Base-by-base conservation (phyloP, 37 sponge, comb jelly and placozoan species). In the Oopsacas minuta region DNA sequence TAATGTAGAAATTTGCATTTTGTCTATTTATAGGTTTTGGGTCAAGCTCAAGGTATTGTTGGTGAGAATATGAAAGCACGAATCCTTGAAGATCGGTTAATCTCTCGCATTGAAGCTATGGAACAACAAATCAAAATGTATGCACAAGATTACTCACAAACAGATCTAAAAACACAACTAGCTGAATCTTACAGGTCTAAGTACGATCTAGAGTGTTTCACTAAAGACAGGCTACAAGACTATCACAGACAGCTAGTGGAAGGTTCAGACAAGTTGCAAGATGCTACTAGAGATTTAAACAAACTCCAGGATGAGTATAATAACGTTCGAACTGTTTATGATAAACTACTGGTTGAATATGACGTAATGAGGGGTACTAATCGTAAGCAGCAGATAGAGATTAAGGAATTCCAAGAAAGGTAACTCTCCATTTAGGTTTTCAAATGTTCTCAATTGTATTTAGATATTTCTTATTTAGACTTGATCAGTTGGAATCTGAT, bases 41-140 rank as follows among this genome's bases (percentile, higher is more conserved):
- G 28, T 32, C 75, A 61, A 12, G 30, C 75, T 20, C 75, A 61
- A 3, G 28, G 17, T 3, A 10, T 61, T 10, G 75, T 61, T 3
- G 75, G 75, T 32, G 75, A 61, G 7, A n/a, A 61, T 5, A 3
- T 84, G 37, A 86, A 92, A 92, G 88, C 91, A 36, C 84, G 88
- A 15, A 89, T 97, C 36, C 91, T 91, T 37, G 99, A 97, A 83
- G 99, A 97, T 89, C 90, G 94, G 69, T 82, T 97, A 83, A 83
- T 97, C 85, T 91, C 95, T 25, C 83, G 99, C 36, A 88, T 97
- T 35, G 95, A 94, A 84, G 91, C 93, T 89, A 36, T 97, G 52
- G 99, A 97, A 86, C 93, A 93, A 42, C 95, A 97, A 84, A 52
- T 97, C 17, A 90, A 94, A 52, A 87, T 94, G 23, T 94, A 91